Conservation (phyloP, 1,140 invertebrate genomes). For the Drosophila asahinai region DNA sequence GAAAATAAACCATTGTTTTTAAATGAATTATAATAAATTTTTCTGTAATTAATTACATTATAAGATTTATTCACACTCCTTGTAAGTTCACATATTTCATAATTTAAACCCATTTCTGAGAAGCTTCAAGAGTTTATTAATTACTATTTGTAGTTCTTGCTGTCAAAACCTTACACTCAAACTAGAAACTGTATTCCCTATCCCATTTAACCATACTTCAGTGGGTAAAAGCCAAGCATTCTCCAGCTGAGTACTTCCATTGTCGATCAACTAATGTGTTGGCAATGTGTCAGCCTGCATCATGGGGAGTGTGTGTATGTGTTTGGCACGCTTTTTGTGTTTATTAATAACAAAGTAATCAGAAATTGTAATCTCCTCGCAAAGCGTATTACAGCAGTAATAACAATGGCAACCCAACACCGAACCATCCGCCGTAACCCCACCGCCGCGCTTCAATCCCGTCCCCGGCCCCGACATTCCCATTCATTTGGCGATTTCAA, state of each 20-base stretch:
- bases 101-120: not conserved
- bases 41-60: not conserved
- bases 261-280: slow-evolving; percentile 24
- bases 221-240: not conserved
- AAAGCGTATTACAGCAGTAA: slow-evolving; percentile 81
- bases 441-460: slow-evolving; percentile 1
- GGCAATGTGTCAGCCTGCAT: slow-evolving; percentile 31
- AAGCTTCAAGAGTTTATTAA: not conserved
- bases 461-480: not conserved
- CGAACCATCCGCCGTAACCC: slow-evolving; percentile 21
- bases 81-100: not conserved
- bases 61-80: too few relatives aligned
- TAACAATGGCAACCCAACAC: slow-evolving; percentile 72
- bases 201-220: slow-evolving; percentile 2
- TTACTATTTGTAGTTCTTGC: not conserved
- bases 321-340: slow-evolving; percentile 72
- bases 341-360: slow-evolving; percentile 84
- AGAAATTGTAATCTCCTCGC: slow-evolving; percentile 78
- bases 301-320: slow-evolving; percentile 35
- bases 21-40: too few relatives aligned
- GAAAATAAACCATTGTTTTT: too few relatives aligned
- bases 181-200: not conserved
- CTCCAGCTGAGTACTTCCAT: slow-evolving; percentile 14
- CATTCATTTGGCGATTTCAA: slow-evolving; percentile 48
- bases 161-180: not conserved